phyloP scores from a whole-genome alignment of 2,888 invertebrate species.

The Unio pictorum region DNA sequence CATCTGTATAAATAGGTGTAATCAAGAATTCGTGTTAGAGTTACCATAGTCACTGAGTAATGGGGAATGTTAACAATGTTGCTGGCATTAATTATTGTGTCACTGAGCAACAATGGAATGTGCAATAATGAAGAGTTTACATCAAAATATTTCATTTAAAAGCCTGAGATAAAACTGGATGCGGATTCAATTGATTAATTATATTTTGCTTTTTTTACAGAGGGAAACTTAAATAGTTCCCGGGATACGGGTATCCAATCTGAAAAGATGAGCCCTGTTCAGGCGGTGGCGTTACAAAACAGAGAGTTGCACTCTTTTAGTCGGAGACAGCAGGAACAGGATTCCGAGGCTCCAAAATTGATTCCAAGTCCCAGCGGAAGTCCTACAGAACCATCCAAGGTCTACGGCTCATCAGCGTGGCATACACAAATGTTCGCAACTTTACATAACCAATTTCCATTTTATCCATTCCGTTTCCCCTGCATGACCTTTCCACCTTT shows the following conservation, averaged over 20 bases:
- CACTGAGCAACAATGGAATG: too few relatives aligned
- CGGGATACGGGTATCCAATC: not conserved
- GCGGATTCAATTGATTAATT: too few relatives aligned
- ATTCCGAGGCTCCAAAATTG: not conserved
- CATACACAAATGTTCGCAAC: slow-evolving; percentile 3
- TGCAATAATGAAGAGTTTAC: too few relatives aligned
- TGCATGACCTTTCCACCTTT: slow-evolving; percentile 1
- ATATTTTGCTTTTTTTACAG: not conserved
- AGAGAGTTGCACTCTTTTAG: not conserved
- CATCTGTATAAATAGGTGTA: too few relatives aligned
- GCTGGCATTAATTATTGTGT: too few relatives aligned
- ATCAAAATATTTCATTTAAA: too few relatives aligned
- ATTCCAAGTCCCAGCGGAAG: slow-evolving; percentile 7
- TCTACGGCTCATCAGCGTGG: slow-evolving; percentile 20
- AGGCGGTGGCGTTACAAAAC: not conserved
- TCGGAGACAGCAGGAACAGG: too few relatives aligned
- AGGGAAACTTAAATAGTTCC: not conserved
- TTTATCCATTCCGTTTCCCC: slow-evolving; percentile 3
- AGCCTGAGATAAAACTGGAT: too few relatives aligned
- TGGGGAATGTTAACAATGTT: too few relatives aligned
- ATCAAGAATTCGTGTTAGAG: too few relatives aligned
- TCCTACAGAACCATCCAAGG: slow-evolving; percentile 11
- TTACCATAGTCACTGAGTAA: too few relatives aligned
- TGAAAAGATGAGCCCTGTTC: slow-evolving; percentile 6
- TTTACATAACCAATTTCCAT: slow-evolving; percentile 13